phyloP scores from a whole-genome alignment of 2,113 vertebrate genomes.

The Rhipidura dahli region DNA sequence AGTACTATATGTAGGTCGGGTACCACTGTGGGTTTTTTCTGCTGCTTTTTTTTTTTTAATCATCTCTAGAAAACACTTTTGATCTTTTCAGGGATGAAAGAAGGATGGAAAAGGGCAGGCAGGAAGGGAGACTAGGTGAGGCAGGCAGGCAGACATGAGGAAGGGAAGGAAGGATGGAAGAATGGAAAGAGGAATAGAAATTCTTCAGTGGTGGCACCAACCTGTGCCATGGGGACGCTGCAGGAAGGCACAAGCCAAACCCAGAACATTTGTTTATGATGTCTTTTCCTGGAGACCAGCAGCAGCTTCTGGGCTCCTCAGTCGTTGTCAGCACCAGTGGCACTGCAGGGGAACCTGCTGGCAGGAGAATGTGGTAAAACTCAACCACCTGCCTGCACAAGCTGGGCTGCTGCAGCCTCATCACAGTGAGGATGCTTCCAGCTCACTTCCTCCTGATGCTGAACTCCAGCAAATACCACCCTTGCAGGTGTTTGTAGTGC shows the following conservation, averaged over 20 bases:
- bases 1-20: neutral
- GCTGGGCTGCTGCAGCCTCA: neutral
- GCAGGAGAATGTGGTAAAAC: neutral
- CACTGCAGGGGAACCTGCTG: neutral
- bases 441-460: neutral
- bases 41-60: neutral
- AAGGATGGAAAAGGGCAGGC: neutral
- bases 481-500: neutral
- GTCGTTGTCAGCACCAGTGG: neutral
- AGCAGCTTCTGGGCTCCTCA: neutral
- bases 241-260: neutral
- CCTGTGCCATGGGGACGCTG: neutral
- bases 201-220: neutral
- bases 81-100: neutral
- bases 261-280: neutral
- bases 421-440: neutral
- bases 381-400: rapidly evolving
- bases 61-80: neutral
- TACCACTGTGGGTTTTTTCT: neutral
- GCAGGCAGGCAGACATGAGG: neutral
- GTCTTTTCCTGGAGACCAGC: neutral
- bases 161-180: no score
- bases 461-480: neutral
- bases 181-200: neutral
- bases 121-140: neutral